Evolutionary conservation across 2,888 invertebrate species (phyloP).

Genomic region (Steinernema carpocapsae): DNA sequence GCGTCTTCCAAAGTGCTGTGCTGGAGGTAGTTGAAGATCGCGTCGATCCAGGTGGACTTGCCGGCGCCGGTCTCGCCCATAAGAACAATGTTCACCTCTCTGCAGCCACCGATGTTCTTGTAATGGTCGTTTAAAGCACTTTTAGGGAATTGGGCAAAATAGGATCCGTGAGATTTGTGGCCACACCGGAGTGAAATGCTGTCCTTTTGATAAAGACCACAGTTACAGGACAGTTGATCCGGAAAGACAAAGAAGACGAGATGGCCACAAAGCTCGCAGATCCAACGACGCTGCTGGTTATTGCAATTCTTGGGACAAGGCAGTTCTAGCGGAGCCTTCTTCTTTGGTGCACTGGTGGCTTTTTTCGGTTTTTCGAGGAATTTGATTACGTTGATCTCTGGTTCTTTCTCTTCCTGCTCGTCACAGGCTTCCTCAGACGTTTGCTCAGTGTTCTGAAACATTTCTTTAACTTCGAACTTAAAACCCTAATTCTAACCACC

Average conservation of each 20-base stretch:
- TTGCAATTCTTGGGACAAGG: neutral
- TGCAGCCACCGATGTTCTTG: neutral
- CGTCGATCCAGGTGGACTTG: conserved; percentile 10
- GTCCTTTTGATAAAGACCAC: neutral
- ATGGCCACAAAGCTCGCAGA: neutral
- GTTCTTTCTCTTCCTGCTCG: too few species aligned
- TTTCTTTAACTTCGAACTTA: too few species aligned
- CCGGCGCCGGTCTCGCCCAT: conserved; percentile 14
- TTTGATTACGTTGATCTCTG: too few species aligned
- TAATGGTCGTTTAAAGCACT: neutral
- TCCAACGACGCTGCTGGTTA: too few species aligned
- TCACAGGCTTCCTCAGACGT: too few species aligned
- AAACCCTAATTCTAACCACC: too few species aligned
- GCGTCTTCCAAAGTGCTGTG: neutral
- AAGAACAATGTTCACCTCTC: neutral
- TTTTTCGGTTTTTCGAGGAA: too few species aligned
- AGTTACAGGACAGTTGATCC: neutral
- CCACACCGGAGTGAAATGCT: neutral
- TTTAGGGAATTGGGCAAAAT: neutral
- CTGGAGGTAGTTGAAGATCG: neutral
- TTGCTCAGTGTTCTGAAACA: too few species aligned
- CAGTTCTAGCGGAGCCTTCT: neutral
- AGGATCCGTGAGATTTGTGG: neutral
- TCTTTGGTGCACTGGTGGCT: too few species aligned
- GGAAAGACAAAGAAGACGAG: neutral